Evolutionary conservation across 2,888 invertebrate species (phyloP).

Genomic region (Ophonus ardosiacus): DNA sequence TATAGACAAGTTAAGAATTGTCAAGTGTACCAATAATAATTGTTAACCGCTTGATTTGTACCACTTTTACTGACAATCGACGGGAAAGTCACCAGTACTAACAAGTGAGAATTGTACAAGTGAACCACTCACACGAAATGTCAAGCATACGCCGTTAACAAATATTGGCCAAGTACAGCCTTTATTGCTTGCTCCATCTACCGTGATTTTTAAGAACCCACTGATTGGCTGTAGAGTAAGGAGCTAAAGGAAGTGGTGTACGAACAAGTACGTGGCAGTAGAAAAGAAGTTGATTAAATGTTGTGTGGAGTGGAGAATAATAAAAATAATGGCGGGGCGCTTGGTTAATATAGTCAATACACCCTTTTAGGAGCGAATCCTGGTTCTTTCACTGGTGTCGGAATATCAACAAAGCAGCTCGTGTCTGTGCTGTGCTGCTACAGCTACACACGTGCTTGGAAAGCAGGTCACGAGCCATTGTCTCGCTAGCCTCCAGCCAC

Average conservation of each 20-base stretch:
- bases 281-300: background rate
- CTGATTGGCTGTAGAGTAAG: background rate
- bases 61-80: no score
- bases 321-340: background rate
- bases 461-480: conserved; percentile 62
- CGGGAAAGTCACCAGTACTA: no score
- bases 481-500: conserved; percentile 47
- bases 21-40: no score
- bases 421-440: no score
- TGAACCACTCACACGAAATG: no score
- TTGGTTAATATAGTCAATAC: conserved; percentile 33
- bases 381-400: conserved; percentile 29
- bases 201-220: no score
- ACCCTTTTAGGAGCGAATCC: conserved; percentile 33
- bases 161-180: no score
- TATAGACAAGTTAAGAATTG: no score
- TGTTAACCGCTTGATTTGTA: no score
- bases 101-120: no score
- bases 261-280: background rate
- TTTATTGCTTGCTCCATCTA: no score
- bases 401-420: conserved; percentile 39
- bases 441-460: conserved; percentile 11
- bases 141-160: no score
- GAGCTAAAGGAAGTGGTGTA: background rate
- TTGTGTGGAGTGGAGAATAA: background rate